Percentiles rank a stretch among this genome's conserved stretches.
Conservation (phyloP, 2,797 vertebrate species). For the Chelonia mydas region DNA sequence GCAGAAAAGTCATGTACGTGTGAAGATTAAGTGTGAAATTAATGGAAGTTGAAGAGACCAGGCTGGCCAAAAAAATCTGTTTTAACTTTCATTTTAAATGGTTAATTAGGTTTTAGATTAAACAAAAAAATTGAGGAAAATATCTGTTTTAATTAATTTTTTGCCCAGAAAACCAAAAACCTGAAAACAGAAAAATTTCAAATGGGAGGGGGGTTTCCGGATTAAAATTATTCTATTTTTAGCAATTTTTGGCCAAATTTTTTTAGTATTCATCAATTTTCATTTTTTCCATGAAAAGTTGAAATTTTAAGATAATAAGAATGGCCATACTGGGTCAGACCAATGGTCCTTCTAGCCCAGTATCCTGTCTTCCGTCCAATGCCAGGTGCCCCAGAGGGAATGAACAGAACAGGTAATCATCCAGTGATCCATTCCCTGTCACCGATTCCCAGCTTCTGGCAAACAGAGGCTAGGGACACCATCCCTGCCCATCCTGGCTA, state of each 20-base stretch:
- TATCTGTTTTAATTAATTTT: neutral
- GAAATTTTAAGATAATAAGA: neutral
- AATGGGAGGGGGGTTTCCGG: neutral
- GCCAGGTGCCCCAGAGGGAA: too few relatives aligned
- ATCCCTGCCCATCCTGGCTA: too few relatives aligned
- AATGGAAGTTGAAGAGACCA: neutral
- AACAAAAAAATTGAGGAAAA: fast-evolving
- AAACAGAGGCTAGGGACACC: too few relatives aligned
- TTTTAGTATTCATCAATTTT: neutral
- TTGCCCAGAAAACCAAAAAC: neutral
- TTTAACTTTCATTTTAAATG: neutral
- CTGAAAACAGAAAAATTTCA: neutral
- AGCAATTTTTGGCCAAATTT: neutral
- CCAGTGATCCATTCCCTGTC: too few relatives aligned
- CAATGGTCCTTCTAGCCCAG: too few relatives aligned
- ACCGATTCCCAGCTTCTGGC: too few relatives aligned
- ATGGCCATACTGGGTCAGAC: too few relatives aligned
- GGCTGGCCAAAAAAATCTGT: neutral
- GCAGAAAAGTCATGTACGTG: neutral
- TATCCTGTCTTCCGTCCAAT: too few relatives aligned
- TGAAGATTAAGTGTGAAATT: fast-evolving
- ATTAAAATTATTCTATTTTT: neutral
- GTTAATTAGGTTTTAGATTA: neutral
- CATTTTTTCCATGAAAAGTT: neutral
- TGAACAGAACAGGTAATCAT: too few relatives aligned